A percentile compares a stretch with the other conserved stretches of the same genome.
These are phyloP conservation scores for Echinops telfairi DNA, from an alignment of 2,113 vertebrate genomes.

Conservation along the genomic window DNA sequence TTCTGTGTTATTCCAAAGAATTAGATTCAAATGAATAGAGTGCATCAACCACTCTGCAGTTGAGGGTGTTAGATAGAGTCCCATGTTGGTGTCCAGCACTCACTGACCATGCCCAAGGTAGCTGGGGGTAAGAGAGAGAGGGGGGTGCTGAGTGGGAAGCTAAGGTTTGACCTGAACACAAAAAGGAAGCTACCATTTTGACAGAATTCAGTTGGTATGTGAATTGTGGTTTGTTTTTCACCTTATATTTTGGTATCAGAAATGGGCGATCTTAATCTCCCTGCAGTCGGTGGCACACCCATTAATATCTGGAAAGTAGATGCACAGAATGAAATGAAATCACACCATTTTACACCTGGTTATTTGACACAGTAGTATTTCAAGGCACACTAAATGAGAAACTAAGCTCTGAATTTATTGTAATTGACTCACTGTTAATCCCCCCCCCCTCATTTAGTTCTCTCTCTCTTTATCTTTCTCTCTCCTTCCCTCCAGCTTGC, in stretches of 20 bases:
- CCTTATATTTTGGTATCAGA: background rate
- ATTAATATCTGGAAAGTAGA: background rate
- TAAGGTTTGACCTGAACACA: background rate
- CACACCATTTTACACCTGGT: conserved; percentile 2
- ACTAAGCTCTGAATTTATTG: background rate
- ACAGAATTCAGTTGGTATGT: background rate
- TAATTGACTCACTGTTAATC: background rate
- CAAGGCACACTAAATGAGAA: background rate
- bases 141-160: background rate
- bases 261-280: background rate
- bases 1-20: background rate
- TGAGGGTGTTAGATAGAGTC: background rate
- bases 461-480: no score
- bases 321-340: background rate
- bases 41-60: background rate
- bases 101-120: no score
- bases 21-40: background rate
- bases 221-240: background rate
- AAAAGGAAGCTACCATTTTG: background rate
- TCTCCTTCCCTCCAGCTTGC: no score
- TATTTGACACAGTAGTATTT: background rate
- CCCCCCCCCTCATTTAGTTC: background rate
- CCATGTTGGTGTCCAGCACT: background rate
- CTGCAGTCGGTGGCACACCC: background rate
- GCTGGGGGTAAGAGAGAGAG: background rate